These are phyloP conservation scores for Callorhinus ursinus DNA, from an alignment of 2,113 vertebrate genomes.

Conservation along the genomic window DNA sequence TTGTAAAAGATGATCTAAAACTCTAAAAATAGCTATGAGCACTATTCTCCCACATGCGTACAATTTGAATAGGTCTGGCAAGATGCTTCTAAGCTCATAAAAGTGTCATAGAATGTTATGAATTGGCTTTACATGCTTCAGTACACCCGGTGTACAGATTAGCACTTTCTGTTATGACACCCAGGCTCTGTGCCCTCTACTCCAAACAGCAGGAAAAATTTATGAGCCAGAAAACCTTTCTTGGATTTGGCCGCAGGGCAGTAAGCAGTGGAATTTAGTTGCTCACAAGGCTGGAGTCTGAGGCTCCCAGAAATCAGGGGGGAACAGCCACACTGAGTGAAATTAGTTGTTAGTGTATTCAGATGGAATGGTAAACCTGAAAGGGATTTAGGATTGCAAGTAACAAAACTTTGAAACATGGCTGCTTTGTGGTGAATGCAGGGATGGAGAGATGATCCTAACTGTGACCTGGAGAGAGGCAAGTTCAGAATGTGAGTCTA, in stretches of 20 bases:
- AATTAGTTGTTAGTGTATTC: constrained; percentile 43
- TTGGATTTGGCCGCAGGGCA: constrained; percentile 58
- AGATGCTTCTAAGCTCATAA: constrained; percentile 68
- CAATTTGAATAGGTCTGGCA: constrained; percentile 61
- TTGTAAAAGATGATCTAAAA: constrained; percentile 64
- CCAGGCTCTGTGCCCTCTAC: constrained; percentile 31
- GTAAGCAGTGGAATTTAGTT: constrained; percentile 59
- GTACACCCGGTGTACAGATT: constrained; percentile 47
- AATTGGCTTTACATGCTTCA: constrained; percentile 61
- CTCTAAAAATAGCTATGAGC: constrained; percentile 60
- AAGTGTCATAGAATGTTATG: constrained; percentile 67
- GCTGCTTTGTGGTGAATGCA: not conserved
- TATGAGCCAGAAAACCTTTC: constrained; percentile 67
- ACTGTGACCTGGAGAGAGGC: not conserved
- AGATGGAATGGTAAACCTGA: constrained; percentile 11
- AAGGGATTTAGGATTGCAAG: not conserved
- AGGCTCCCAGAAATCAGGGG: not conserved
- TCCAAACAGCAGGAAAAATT: constrained; percentile 66
- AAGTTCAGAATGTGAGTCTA: constrained; percentile 2
- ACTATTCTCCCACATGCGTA: constrained; percentile 52
- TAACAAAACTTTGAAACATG: constrained; percentile 25
- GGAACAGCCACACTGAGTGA: not conserved
- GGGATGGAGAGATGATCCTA: not conserved
- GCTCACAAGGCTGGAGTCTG: not conserved
- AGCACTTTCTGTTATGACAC: constrained; percentile 69